These are phyloP conservation scores for Listronotus oregonensis DNA, from an alignment of 1,140 invertebrate species.

Conservation along the genomic window DNA sequence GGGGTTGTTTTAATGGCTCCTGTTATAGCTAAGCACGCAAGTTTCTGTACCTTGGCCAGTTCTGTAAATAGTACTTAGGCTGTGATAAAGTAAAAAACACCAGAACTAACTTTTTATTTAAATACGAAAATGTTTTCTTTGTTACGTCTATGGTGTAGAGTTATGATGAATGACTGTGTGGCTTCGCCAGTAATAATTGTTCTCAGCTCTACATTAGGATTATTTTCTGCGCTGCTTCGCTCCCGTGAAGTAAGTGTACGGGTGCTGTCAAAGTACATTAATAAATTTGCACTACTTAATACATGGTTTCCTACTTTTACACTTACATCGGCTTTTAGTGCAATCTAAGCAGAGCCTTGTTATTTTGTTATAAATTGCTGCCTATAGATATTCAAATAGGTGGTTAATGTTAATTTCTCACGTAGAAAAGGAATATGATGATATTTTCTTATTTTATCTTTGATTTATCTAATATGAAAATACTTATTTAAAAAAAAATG, in stretches of 20 bases:
- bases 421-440: too few relatives aligned
- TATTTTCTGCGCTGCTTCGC: slow-evolving; percentile 13
- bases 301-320: slow-evolving; percentile 22
- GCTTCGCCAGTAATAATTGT: slow-evolving; percentile 28
- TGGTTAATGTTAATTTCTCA: too few relatives aligned
- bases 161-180: slow-evolving; percentile 25
- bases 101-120: too few relatives aligned
- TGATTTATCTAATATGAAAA: too few relatives aligned
- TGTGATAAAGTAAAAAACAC: too few relatives aligned
- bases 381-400: too few relatives aligned
- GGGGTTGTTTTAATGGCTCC: too few relatives aligned
- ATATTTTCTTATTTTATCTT: too few relatives aligned
- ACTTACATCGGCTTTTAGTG: slow-evolving; percentile 19
- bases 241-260: slow-evolving; percentile 8
- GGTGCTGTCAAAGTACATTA: slow-evolving; percentile 20
- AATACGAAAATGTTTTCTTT: background rate
- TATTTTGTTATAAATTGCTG: slow-evolving; percentile 11
- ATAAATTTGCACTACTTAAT: slow-evolving; percentile 21
- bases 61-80: too few relatives aligned
- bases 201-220: slow-evolving; percentile 22
- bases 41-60: too few relatives aligned
- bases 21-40: too few relatives aligned
- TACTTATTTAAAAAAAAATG: too few relatives aligned
- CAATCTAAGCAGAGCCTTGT: background rate
- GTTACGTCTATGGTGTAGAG: slow-evolving; percentile 11